Evolutionary conservation across 1,140 invertebrate genomes (phyloP).

Genomic region (Tenebrio molitor): DNA sequence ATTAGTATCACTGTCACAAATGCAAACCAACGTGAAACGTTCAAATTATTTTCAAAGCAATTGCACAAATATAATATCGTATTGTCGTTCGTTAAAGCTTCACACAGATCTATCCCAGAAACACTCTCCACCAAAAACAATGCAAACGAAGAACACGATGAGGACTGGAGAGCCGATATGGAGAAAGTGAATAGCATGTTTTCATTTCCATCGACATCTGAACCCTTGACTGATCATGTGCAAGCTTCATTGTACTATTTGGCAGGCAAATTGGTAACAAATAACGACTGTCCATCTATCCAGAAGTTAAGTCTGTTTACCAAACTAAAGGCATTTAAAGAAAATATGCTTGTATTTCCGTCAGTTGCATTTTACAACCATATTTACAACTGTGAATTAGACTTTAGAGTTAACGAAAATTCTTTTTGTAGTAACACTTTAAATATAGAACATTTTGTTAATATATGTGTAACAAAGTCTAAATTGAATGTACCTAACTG

Average conservation of each 20-base stretch:
- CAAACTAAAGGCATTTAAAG: constrained; percentile 10
- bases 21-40: background rate
- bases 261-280: background rate
- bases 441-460: too few species aligned
- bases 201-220: background rate
- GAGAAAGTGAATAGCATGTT: constrained; percentile 1
- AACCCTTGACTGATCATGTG: background rate
- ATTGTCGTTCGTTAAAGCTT: background rate
- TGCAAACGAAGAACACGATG: background rate
- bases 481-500: background rate
- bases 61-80: too few species aligned
- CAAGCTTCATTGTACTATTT: background rate
- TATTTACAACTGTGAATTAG: background rate
- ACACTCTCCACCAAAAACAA: too few species aligned
- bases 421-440: too few species aligned
- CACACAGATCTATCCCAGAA: too few species aligned
- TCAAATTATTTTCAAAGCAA: background rate
- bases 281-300: background rate
- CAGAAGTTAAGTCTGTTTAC: constrained; percentile 14
- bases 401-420: constrained; percentile 1
- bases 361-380: constrained; percentile 3
- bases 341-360: background rate
- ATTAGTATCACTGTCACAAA: constrained; percentile 2
- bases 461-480: too few species aligned
- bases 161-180: background rate